A percentile compares a stretch with the other conserved stretches of the same genome.
These are phyloP conservation scores for Stercorarius parasiticus DNA, from an alignment of 2,113 vertebrate species.

Conservation along the genomic window DNA sequence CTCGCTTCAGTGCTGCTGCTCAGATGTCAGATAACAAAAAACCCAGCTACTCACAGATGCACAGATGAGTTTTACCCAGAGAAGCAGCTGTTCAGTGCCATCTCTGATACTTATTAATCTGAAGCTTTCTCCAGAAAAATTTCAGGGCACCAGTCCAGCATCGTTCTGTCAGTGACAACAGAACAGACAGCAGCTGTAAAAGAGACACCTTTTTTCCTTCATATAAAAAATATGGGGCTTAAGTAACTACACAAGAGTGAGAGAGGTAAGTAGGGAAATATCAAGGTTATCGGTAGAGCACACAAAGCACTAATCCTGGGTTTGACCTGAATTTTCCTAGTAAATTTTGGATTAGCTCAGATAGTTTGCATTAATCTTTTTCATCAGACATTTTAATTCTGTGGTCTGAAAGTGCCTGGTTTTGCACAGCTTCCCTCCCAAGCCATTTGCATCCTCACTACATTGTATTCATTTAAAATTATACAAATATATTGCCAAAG, in stretches of 20 bases:
- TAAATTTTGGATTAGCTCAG: conserved; percentile 30
- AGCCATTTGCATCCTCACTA: neutral
- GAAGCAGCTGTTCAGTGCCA: neutral
- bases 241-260: neutral
- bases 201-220: neutral
- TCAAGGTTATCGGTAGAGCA: conserved; percentile 15
- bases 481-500: neutral
- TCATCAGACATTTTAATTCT: conserved; percentile 3
- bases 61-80: neutral
- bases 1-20: neutral
- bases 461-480: neutral
- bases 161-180: neutral
- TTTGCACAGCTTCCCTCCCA: neutral
- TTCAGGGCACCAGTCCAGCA: neutral
- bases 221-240: neutral
- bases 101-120: neutral
- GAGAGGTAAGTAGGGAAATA: neutral
- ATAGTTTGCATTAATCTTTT: conserved; percentile 44
- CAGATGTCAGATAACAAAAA: neutral
- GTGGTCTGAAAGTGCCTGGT: neutral
- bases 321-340: conserved; percentile 53
- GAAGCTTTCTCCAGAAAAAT: neutral
- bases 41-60: neutral
- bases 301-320: conserved; percentile 12
- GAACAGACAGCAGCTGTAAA: neutral